Evolutionary conservation across 2,113 vertebrate species (phyloP).

Genomic region (Brachyhypopomus gauderio): DNA sequence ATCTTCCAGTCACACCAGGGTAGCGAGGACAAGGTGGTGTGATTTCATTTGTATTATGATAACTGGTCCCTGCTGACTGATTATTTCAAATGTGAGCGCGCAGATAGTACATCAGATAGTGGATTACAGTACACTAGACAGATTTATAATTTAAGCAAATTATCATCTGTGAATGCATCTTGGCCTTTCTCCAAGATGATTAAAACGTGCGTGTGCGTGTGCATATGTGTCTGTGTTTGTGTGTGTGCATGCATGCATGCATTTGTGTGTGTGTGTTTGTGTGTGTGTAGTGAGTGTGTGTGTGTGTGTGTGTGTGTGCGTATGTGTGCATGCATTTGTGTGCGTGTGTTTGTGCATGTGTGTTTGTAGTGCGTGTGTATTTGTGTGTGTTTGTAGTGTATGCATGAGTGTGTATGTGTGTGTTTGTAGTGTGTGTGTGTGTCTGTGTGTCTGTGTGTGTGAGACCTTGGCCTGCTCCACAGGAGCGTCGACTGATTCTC

Average conservation of each 20-base stretch:
- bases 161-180: too few relatives aligned
- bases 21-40: too few relatives aligned
- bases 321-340: not conserved
- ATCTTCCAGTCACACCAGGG: too few relatives aligned
- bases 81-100: not conserved
- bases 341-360: not conserved
- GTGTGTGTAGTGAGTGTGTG: not conserved
- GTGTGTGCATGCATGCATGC: not conserved
- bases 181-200: too few relatives aligned
- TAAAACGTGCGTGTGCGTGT: too few relatives aligned
- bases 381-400: too few relatives aligned
- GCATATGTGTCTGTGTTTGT: not conserved
- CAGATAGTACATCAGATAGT: too few relatives aligned
- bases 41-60: too few relatives aligned
- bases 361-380: not conserved
- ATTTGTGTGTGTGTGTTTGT: not conserved
- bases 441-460: conserved; percentile 4
- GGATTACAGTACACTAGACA: too few relatives aligned
- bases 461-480: conserved; percentile 88
- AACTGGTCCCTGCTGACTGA: not conserved
- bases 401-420: not conserved
- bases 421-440: not conserved
- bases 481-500: conserved; percentile 73
- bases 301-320: not conserved
- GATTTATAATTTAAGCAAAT: too few relatives aligned